phyloP scores from a whole-genome alignment of 2,888 invertebrate species.

The Hoplodrina blanda region DNA sequence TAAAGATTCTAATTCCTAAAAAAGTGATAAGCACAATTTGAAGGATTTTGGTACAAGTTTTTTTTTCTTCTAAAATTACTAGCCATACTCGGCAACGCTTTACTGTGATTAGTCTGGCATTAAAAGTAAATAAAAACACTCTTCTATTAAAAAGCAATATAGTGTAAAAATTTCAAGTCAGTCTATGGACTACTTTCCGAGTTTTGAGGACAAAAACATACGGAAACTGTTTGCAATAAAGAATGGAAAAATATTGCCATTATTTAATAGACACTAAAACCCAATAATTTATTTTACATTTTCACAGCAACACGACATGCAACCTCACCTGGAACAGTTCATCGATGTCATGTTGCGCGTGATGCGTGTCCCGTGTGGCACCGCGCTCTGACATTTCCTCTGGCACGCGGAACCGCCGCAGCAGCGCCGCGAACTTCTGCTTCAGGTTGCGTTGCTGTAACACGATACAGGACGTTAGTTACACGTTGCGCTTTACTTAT shows the following conservation, averaged over 20 bases:
- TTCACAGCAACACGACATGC: slow-evolving; percentile 4
- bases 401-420: slow-evolving; percentile 97
- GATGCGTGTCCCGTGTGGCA: slow-evolving; percentile 91
- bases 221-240: too few relatives aligned
- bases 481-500: neutral
- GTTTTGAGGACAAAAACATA: too few relatives aligned
- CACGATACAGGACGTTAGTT: slow-evolving; percentile 25
- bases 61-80: too few relatives aligned
- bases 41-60: neutral
- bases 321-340: slow-evolving; percentile 93
- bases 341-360: slow-evolving; percentile 97
- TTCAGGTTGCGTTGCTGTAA: slow-evolving; percentile 98
- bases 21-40: slow-evolving; percentile 2
- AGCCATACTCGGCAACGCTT: too few relatives aligned
- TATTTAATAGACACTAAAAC: too few relatives aligned
- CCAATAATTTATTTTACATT: too few relatives aligned
- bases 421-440: slow-evolving; percentile 98
- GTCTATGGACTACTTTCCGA: too few relatives aligned
- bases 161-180: too few relatives aligned
- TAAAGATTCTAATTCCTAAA: slow-evolving; percentile 97
- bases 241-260: too few relatives aligned
- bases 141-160: too few relatives aligned
- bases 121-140: too few relatives aligned
- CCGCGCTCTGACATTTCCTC: slow-evolving; percentile 95
- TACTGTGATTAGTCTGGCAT: too few relatives aligned